Conservation (phyloP, 2,888 invertebrate genomes). For the Melanophora roralis region DNA sequence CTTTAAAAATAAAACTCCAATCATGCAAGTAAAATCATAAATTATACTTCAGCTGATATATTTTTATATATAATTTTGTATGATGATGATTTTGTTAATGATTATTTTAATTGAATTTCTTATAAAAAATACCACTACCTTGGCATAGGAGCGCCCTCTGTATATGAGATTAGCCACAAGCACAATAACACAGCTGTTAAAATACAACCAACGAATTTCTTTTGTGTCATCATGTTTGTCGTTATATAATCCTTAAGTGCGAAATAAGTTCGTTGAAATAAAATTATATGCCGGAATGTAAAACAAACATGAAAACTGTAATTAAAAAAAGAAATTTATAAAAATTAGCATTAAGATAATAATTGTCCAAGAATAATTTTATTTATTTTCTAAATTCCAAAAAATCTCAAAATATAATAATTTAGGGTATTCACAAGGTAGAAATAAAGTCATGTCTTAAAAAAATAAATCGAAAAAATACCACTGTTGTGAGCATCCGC, state of each 20-base stretch:
- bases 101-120: slow-evolving; percentile 51
- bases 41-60: slow-evolving; percentile 16
- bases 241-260: background rate
- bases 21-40: background rate
- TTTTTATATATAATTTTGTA: too few species aligned
- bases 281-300: background rate
- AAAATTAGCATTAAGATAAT: slow-evolving; percentile 6
- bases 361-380: background rate
- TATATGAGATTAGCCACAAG: slow-evolving; percentile 71
- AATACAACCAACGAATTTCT: slow-evolving; percentile 69
- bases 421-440: too few species aligned
- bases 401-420: too few species aligned
- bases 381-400: too few species aligned
- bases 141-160: slow-evolving; percentile 75
- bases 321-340: slow-evolving; percentile 28
- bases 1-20: background rate
- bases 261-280: background rate
- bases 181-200: slow-evolving; percentile 71
- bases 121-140: slow-evolving; percentile 76
- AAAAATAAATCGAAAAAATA: too few species aligned
- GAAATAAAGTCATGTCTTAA: too few species aligned
- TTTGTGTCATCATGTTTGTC: slow-evolving; percentile 56
- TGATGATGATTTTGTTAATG: background rate
- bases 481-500: too few species aligned
- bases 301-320: slow-evolving; percentile 40